Evolutionary conservation across 2,113 vertebrate species (phyloP), one percentile per base, ranked within the genome.

Genomic region (Phylloscopus trochilus): DNA sequence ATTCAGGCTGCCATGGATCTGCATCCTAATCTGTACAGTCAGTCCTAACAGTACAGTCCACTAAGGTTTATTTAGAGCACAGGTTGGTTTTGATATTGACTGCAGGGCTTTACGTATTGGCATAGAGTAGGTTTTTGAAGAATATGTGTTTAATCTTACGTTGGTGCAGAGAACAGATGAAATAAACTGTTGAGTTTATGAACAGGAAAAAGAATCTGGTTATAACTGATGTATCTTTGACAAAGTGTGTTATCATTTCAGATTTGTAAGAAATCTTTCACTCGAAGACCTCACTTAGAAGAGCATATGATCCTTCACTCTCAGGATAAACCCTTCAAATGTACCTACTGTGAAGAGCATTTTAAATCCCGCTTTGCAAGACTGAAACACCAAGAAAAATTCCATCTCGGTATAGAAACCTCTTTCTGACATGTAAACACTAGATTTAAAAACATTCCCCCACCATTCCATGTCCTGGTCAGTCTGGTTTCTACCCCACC

Each of bases 291-390:
- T 86, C 99, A 99, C 84, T 97, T 99, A 93, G 98, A 99, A 94
- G 99, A 99, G 89, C 99, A 99, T 97, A 99, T 99, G 99, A 99
- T 99, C 92, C 98, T 99, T 41, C 99, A 99, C 97, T 99, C 98
- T 80, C 99, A 99, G 94, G 99, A 99, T 95, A 99, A 99, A 70
- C 99, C 99, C 31, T 99, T 99, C 74, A 99, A 99, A 94, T 99
- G 99, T 87, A 98, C 98, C 80, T 99, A 99, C 96, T 99, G 99
- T 58, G 99, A 99, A 39, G 99, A 99, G 78, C 98, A 98, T 97
- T 99, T 99, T 95, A 99, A 99, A 93, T 99, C 99, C 35, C 98
- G 99, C 39, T 99, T 99, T 96, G 99, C 99, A 68, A 98, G 99
- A 37, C 95, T 99, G 83, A 99, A 99, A 81, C 99, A 99, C 97